Percentiles rank a stretch among this genome's conserved stretches.
Conservation (phyloP, 2,797 vertebrate species). For the Emys orbicularis region DNA sequence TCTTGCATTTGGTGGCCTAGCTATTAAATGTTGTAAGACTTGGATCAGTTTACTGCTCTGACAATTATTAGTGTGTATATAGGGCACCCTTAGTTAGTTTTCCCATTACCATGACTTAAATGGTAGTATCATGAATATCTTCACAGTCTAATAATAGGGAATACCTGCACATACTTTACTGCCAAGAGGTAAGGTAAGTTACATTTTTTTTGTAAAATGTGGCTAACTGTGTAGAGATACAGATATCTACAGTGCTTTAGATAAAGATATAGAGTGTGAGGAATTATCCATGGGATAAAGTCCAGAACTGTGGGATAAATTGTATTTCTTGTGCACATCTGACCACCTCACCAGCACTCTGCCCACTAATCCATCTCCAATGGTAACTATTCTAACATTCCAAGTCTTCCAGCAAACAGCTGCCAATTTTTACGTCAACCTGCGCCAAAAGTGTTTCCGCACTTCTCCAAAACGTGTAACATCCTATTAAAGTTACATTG, state of each 20-base stretch:
- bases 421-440: background rate
- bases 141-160: background rate
- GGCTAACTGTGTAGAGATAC: background rate
- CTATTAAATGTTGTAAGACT: constrained; percentile 19
- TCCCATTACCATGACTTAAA: background rate
- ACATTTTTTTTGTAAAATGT: background rate
- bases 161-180: background rate
- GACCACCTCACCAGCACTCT: background rate
- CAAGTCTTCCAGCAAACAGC: background rate
- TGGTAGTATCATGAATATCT: background rate
- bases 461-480: background rate
- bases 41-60: accelerated
- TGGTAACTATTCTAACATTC: background rate
- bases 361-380: background rate
- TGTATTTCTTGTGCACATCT: background rate
- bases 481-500: background rate
- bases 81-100: background rate
- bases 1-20: background rate
- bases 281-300: background rate
- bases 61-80: background rate
- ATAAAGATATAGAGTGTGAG: background rate
- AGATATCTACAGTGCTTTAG: background rate
- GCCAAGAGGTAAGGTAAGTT: background rate
- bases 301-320: background rate
- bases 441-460: background rate